Conservation (phyloP, 2,888 invertebrate species). For the Idaea dimidiata region DNA sequence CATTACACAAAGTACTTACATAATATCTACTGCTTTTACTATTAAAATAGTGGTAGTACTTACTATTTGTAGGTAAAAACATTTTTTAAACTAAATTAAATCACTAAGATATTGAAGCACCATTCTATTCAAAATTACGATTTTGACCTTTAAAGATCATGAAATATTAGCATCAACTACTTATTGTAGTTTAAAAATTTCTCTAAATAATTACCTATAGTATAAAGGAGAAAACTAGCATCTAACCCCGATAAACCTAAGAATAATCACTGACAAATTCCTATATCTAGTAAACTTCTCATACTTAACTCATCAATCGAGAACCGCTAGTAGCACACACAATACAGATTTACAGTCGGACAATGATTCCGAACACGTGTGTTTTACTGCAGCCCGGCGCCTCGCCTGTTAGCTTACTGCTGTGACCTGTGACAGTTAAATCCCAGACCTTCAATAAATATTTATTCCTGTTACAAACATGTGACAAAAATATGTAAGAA, state of each 20-base stretch:
- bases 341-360: slow-evolving; percentile 15
- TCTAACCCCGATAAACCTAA: too few species aligned
- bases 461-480: slow-evolving; percentile 8
- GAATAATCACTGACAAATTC: too few species aligned
- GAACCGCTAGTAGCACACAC: slow-evolving; percentile 11
- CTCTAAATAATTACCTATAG: too few species aligned
- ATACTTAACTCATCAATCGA: not conserved
- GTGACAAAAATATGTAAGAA: not conserved
- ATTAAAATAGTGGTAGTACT: too few species aligned
- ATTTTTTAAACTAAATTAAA: not conserved
- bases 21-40: too few species aligned
- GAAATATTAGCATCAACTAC: too few species aligned
- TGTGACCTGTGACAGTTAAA: slow-evolving; percentile 14
- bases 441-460: slow-evolving; percentile 8
- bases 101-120: not conserved
- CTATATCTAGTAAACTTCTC: not conserved
- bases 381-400: slow-evolving; percentile 26
- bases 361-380: slow-evolving; percentile 31
- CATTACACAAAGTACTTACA: too few species aligned
- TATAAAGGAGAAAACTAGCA: too few species aligned
- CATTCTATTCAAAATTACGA: not conserved
- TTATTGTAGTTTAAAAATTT: too few species aligned
- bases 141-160: not conserved
- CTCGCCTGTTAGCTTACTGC: slow-evolving; percentile 16
- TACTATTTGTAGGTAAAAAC: too few species aligned